Evolutionary conservation across 2,888 invertebrate species (phyloP).

Genomic region (Phoronis australis): DNA sequence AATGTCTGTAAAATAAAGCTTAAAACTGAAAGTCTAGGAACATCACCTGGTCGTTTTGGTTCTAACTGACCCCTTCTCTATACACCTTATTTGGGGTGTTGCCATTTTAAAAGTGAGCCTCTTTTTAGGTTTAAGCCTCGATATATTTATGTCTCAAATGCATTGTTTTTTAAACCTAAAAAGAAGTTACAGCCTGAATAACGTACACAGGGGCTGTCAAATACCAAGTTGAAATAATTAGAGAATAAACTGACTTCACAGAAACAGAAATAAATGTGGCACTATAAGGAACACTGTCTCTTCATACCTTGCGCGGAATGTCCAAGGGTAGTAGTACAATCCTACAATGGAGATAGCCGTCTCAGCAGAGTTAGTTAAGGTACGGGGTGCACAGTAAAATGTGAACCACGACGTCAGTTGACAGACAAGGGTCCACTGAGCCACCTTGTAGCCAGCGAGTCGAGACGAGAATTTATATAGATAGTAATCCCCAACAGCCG

Average conservation of each 20-base stretch:
- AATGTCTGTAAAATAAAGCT: too few relatives aligned
- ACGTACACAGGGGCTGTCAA: too few relatives aligned
- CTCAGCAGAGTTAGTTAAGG: constrained; percentile 82
- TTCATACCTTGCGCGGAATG: constrained; percentile 21
- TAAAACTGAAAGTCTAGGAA: too few relatives aligned
- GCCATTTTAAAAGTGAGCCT: too few relatives aligned
- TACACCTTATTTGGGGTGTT: too few relatives aligned
- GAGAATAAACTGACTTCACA: neutral
- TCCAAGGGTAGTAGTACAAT: constrained; percentile 62
- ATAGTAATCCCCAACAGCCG: constrained; percentile 66
- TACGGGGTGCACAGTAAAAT: constrained; percentile 83
- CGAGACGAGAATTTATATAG: constrained; percentile 56
- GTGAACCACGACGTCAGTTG: constrained; percentile 82
- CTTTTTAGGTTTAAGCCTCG: too few relatives aligned
- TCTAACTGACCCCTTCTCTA: too few relatives aligned
- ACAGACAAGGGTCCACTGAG: constrained; percentile 69
- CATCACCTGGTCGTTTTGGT: too few relatives aligned
- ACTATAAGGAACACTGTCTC: neutral
- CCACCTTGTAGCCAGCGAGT: constrained; percentile 52
- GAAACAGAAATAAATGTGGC: neutral
- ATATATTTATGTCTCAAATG: too few relatives aligned
- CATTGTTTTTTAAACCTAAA: too few relatives aligned
- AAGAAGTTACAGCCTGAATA: too few relatives aligned
- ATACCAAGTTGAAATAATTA: too few relatives aligned
- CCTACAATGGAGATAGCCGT: constrained; percentile 75